Base-by-base conservation (phyloP, 2,797 vertebrate species). In the Galaxias olidus region DNA sequence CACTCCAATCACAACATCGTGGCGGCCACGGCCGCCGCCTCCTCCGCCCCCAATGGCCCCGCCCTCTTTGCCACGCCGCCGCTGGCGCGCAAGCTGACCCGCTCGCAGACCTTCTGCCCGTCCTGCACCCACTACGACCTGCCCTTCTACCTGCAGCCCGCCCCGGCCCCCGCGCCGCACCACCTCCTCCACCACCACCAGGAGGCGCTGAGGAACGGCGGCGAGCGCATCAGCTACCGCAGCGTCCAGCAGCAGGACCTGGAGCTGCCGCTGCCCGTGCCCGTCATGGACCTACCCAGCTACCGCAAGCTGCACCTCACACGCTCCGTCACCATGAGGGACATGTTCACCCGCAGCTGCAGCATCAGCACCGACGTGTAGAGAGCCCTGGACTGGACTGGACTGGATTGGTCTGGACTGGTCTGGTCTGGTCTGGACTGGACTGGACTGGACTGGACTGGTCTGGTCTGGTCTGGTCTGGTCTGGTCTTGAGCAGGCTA, bases 331-430 rank as follows among this genome's bases (percentile, higher is more conserved):
- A 96, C 97, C 88, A 96, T 98, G 96, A 93, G 96, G 11, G 96
- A 97, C 71, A 96, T 96, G 77, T 97, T 98, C 81, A 91, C 94
- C 8, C 93, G 96, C 67, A 98, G 96, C 92, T 95, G 95, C 65
- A 98, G 97, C 86, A 94, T 98, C 86, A 99, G 97, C 92, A 98
- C 97, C 0, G 97, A 98, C 0, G 97, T 99, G 71, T 99, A 94
- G 93, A 75, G 45, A 52, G 15, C 19, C 4, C 9, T 49, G 47
- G 43, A 42, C 59, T 64, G 18, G 47, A 30, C 30, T 4, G 54
- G 53, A 52, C 18, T 50, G 50, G 47, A 66, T 57, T 56, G 10
- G 45, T 10, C 30, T 13, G 9, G 10, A n/a, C 11, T 50, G 50
- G 47, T 63, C 61, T 56, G 10, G 45, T 10, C 30, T 13, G 9